Conservation (phyloP, 2,113 vertebrate species). For the human (Homo sapiens) region DNA sequence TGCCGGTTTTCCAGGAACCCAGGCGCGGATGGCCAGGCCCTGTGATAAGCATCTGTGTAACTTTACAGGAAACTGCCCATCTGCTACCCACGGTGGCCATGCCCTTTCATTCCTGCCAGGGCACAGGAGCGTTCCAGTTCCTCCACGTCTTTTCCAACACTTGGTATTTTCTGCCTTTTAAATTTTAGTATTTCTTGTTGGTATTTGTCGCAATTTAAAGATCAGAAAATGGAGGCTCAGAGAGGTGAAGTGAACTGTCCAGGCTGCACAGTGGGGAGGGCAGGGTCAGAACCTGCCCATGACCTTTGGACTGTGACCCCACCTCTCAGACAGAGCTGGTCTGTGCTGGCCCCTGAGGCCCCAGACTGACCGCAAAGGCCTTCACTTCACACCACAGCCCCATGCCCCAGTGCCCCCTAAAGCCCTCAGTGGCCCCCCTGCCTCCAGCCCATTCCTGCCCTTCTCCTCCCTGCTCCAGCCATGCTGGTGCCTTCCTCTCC, state of each 20-base stretch:
- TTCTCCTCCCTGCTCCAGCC: accelerated
- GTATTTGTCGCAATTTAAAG: background rate
- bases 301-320: background rate
- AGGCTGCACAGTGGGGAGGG: background rate
- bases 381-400: background rate
- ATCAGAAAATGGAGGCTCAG: background rate
- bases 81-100: accelerated
- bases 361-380: background rate
- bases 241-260: background rate
- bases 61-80: no score
- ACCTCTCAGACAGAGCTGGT: background rate
- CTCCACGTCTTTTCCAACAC: no score
- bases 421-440: background rate
- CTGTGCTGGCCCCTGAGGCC: background rate
- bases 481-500: background rate
- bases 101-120: background rate
- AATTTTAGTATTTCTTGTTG: background rate
- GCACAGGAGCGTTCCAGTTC: accelerated
- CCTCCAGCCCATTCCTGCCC: background rate
- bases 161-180: no score
- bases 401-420: no score
- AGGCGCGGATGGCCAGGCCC: accelerated
- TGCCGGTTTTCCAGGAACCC: no score
- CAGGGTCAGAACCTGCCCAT: background rate
- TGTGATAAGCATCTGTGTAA: accelerated